Evolutionary conservation across 2,113 vertebrate species (phyloP), one percentile per base, ranked within the genome.

Genomic region (Fulmarus glacialis): DNA sequence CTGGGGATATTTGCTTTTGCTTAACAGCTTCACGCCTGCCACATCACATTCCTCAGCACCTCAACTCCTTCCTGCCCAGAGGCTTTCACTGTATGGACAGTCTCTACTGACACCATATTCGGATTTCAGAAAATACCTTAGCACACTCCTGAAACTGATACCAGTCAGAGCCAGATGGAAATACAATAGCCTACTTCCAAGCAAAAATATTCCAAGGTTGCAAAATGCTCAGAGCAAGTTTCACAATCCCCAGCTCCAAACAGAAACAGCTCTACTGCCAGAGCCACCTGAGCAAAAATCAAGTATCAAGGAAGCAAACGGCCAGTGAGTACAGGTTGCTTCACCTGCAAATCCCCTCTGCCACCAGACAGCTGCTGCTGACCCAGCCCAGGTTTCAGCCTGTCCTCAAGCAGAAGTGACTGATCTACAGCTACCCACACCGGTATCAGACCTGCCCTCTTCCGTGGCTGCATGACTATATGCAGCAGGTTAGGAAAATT

Each of bases 71-170:
- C 64, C 82, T 70, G 71, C 80, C 40, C 71, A 34, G 45, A 43
- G 32, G 16, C 72, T 62, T 83, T 43, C 42, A 20, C 64, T 58
- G 16, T 21, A 34, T 0, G 2, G 24, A 10, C 40, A 66, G 59
- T 56, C 58, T 47, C 48, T 38, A 59, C 66, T 0, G 0, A 66
- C 22, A 72, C 13, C 14, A 15, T 15, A 42, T 72, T 90, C 30
- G 47, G 58, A 60, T 90, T 79, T 80, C 90, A 90, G 85, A 79
- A 96, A 96, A 82, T 43, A 82, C 71, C 79, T 82, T 10, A 40
- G 70, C 32, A 24, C 12, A 4, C 60, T 96, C 74, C 70, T 67
- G 83, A 64, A 82, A 64, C 36, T 79, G 64, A 81, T 5, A 81
- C 27, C 48, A 52, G n/a, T 9, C 63, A 86, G 42, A 91, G 52